Evolutionary conservation across 2,888 invertebrate genomes (phyloP), one percentile per base, ranked within the genome.

Genomic region (Pristionchus japonicus): DNA sequence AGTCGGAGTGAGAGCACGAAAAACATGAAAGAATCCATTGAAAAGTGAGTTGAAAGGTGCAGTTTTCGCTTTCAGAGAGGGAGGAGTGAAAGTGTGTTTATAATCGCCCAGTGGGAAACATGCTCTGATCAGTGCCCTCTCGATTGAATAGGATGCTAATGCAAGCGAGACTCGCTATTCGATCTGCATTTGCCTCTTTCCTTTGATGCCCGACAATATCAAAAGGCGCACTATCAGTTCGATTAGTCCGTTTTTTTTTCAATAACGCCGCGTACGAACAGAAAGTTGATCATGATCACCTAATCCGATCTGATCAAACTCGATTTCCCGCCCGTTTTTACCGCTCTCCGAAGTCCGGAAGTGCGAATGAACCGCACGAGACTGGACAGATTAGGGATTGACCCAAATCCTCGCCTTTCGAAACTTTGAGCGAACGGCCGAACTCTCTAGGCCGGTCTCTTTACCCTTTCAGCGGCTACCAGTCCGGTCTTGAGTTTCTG

Each of bases 321-420:
- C 70, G 70, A 70, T 23, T 34, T 70, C 23, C 70, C 20, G 15
- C 23, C 34, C 31, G 64, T 70, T 70, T 70, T 37, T 37, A 40
- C 70, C 31, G 2, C 34, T 40, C 64, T n/a, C n/a, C 34, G 2
- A 17, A 70, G 37, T 37, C 70, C 40, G 70, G 70, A 70, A 70
- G 37, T 70, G 20, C 34, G 77, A 77, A 77, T 77, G 27, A 40
- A 43, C 77, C 11, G 77, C 27, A 23, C 43, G 40, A 23, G 11
- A 7, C 74, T 9, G 74, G 77, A 43, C 43, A 43, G 77, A 77
- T 77, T 77, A 77, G 43, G 77, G 77, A 77, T 77, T 77, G 77
- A 77, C 77, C 77, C 77, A 77, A 77, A 43, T 77, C 77, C n/a
- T 37, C 34, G 4, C 57, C 20, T 23, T n/a, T 37, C 40, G 74